Base-by-base conservation (phyloP, 2,797 vertebrate genomes). In the Danio kyathit region DNA sequence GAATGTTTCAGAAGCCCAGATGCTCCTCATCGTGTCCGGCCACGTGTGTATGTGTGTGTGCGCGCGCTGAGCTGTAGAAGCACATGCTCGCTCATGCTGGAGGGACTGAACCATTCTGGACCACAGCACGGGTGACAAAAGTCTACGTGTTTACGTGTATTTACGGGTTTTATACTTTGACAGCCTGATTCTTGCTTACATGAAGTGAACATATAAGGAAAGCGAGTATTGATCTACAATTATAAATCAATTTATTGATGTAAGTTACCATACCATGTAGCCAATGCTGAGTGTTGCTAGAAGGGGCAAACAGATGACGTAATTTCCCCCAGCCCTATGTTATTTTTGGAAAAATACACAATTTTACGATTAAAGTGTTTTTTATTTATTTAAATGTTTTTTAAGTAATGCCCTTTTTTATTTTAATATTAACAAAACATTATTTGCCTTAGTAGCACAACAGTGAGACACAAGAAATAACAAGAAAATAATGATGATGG, bases 31-130 rank as follows among this genome's bases (percentile, higher is more conserved):
- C 78, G 41, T 80, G 61, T 73, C 12, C 65, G 51, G 41, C 52
- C 70, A 80, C 79, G 79, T 80, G 79, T 63, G 49, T n/a, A n/a
- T 16, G 79, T 80, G 79, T 54, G 49, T 11, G 14, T 21, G 11
- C 51, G 17, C 29, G 29, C 29, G n/a, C n/a, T 29, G 21, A 41
- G 59, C 46, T 21, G 13, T 12, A 3, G 29, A 40, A 61, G 78
- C 69, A 80, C 69, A 74, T 80, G 78, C 56, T 51, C 12, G 5
- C 29, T 54, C 67, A 64, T 54, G 67, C 70, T 74, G 52, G 41
- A 57, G 8, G 21, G 79, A 74, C 61, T 54, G 65, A 74, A 80
- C 79, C 79, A 80, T 51, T 49, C 17, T 17, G 19, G 9, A 10
- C 11, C 41, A 46, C 16, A 66, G 66, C 51, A 74, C n/a, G 61